Evolutionary conservation across 2,888 invertebrate species (phyloP).

Genomic region (Nasonia oneida): DNA sequence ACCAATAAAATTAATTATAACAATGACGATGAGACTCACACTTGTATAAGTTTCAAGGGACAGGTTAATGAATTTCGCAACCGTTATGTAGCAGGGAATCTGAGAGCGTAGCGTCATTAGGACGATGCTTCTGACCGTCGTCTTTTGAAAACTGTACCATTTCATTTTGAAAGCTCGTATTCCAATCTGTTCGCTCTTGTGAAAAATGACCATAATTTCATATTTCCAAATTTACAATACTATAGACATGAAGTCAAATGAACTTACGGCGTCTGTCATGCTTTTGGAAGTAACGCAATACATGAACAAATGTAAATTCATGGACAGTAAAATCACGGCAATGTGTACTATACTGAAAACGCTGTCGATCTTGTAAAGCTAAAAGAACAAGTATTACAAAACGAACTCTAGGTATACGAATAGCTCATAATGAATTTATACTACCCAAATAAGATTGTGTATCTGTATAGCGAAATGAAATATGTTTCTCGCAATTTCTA

Average conservation of each 20-base stretch:
- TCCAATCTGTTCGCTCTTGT: not conserved
- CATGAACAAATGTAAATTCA: not conserved
- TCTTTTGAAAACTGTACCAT: not conserved
- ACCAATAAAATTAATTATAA: too few species aligned
- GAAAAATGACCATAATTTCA: not conserved
- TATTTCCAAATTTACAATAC: not conserved
- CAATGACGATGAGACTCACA: not conserved
- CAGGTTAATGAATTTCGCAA: not conserved
- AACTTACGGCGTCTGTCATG: not conserved
- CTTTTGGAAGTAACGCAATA: not conserved
- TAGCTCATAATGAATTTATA: not conserved
- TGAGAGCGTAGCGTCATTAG: not conserved
- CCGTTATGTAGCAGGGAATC: not conserved
- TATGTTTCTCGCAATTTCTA: not conserved
- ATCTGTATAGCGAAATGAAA: not conserved
- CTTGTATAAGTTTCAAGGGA: not conserved
- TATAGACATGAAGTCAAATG: not conserved
- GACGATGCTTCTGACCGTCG: not conserved
- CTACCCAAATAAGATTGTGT: slow-evolving; percentile 11
- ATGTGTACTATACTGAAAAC: not conserved
- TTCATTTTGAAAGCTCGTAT: not conserved
- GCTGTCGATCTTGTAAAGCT: not conserved
- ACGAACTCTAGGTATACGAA: not conserved
- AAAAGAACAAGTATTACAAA: not conserved
- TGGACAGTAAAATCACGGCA: not conserved